Conservation (phyloP, 2,113 vertebrate species). For the Theristicus caerulescens region DNA sequence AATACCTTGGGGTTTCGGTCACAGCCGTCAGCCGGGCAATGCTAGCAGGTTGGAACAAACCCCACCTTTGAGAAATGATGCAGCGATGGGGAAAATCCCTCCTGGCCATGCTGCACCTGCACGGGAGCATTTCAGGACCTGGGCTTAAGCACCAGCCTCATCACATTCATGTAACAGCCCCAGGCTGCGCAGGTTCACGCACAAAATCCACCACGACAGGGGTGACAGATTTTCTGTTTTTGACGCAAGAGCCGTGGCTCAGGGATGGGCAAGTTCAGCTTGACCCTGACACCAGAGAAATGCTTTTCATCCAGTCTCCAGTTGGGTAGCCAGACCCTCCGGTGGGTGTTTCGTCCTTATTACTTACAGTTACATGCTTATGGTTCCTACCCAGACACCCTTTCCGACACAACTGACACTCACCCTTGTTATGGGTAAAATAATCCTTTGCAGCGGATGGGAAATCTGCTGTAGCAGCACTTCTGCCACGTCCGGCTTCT, state of each 20-base stretch:
- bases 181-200: neutral
- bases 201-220: neutral
- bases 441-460: neutral
- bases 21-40: neutral
- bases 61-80: too few relatives aligned
- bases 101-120: neutral
- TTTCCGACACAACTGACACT: neutral
- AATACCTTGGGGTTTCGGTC: neutral
- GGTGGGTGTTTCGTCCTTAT: rapidly evolving
- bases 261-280: neutral
- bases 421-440: neutral
- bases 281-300: neutral
- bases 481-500: neutral
- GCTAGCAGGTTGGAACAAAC: neutral
- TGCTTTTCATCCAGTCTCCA: neutral
- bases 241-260: neutral
- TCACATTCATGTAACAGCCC: neutral
- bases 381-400: neutral
- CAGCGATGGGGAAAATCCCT: neutral
- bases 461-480: conserved; percentile 3
- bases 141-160: neutral
- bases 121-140: neutral
- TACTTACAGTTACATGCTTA: rapidly evolving
- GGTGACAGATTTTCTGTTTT: neutral
- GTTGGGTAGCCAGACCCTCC: rapidly evolving